Percentiles rank a stretch among this genome's conserved stretches.
These are phyloP conservation scores for Cyanocitta stelleri DNA, from an alignment of 2,113 vertebrate genomes.

Conservation along the genomic window DNA sequence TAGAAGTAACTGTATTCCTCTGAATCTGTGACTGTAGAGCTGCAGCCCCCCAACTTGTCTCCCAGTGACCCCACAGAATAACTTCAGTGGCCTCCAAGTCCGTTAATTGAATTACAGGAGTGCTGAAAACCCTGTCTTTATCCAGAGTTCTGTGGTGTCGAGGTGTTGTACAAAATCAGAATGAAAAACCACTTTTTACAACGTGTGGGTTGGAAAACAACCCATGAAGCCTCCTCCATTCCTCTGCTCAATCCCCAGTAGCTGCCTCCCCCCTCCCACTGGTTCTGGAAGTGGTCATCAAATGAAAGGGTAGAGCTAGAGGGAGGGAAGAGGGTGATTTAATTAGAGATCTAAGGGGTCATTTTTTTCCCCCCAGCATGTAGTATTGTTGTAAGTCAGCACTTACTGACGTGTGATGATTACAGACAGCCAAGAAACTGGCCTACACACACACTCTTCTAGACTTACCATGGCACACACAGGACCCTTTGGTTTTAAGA, in stretches of 20 bases:
- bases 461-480: neutral
- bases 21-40: neutral
- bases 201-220: neutral
- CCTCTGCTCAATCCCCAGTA: neutral
- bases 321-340: neutral
- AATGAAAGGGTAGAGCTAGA: neutral
- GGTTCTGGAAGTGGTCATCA: neutral
- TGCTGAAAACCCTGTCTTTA: neutral
- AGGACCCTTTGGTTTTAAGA: neutral
- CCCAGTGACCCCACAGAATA: neutral
- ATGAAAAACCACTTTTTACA: neutral
- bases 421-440: neutral
- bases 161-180: neutral
- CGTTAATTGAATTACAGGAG: neutral
- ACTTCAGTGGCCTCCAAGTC: neutral
- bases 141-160: neutral
- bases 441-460: neutral
- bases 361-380: neutral
- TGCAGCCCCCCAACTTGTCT: neutral
- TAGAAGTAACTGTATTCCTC: neutral
- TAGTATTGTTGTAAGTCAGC: neutral
- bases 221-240: neutral
- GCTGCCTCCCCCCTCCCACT: neutral
- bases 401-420: neutral
- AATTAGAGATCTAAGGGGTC: slow-evolving; percentile 3